These are phyloP conservation scores for Cepaea hortensis DNA, from an alignment of 2,888 invertebrate species.

Conservation along the genomic window DNA sequence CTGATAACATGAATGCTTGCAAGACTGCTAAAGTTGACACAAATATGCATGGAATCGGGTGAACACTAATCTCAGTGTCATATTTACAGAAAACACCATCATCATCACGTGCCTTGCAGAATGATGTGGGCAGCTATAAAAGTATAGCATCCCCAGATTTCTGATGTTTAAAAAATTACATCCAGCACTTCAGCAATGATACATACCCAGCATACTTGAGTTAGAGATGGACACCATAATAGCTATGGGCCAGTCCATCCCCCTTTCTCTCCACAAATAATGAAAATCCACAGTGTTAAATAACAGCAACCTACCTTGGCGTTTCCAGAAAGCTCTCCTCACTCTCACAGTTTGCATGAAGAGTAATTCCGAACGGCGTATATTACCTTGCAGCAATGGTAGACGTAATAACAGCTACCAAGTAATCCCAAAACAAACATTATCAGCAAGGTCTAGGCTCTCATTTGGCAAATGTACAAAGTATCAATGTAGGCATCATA, in stretches of 20 bases:
- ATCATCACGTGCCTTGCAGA: no score
- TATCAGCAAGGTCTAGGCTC: not conserved
- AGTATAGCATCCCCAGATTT: no score
- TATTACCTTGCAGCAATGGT: constrained; percentile 33
- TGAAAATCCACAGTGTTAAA: not conserved
- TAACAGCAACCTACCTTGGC: constrained; percentile 20
- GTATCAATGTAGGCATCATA: not conserved
- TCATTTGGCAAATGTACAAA: not conserved
- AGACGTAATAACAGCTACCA: constrained; percentile 38
- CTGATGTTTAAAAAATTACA: no score
- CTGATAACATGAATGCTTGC: no score
- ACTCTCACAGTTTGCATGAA: constrained; percentile 43
- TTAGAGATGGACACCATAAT: no score
- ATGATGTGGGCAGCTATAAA: no score
- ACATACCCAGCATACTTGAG: no score
- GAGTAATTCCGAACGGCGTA: constrained; percentile 42
- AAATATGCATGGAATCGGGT: no score
- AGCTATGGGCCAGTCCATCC: not conserved
- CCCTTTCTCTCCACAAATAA: not conserved
- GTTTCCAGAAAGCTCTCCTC: constrained; percentile 34
- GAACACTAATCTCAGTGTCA: no score
- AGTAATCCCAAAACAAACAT: constrained; percentile 21
- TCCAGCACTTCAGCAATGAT: no score
- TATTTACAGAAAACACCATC: no score
- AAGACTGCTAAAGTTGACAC: no score